A percentile compares a stretch with the other conserved stretches of the same genome.
phyloP scores from a whole-genome alignment of 2,113 vertebrate genomes.

The Semnopithecus entellus region DNA sequence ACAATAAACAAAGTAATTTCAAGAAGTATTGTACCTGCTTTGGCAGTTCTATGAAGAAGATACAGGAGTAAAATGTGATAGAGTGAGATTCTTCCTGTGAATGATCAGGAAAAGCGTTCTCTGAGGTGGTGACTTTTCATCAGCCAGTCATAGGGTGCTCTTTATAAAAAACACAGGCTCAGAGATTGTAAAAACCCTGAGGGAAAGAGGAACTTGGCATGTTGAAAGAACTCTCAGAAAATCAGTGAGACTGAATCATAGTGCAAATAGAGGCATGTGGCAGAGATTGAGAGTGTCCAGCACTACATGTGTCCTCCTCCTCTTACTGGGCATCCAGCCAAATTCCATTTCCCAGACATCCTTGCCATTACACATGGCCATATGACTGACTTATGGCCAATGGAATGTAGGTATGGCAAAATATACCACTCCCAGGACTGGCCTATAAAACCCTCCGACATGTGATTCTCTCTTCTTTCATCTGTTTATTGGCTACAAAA shows the following conservation, averaged over 20 bases:
- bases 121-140: not conserved
- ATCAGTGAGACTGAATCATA: not conserved
- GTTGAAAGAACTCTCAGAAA: not conserved
- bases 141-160: not conserved
- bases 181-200: not conserved
- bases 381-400: not conserved
- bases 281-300: not conserved
- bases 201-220: not conserved
- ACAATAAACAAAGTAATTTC: conserved; percentile 2
- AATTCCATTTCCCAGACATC: not conserved
- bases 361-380: not conserved
- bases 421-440: not conserved
- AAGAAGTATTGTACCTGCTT: not conserved
- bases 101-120: not conserved
- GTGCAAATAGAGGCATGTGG: not conserved
- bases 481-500: not conserved
- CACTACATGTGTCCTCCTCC: not conserved
- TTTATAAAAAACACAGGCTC: not conserved
- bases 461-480: not conserved
- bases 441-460: not conserved
- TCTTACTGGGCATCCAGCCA: not conserved
- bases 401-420: not conserved
- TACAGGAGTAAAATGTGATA: not conserved
- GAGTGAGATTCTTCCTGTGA: not conserved
- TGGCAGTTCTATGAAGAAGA: not conserved